phyloP scores from a whole-genome alignment of 2,797 vertebrate species.

The Glyptemys insculpta region DNA sequence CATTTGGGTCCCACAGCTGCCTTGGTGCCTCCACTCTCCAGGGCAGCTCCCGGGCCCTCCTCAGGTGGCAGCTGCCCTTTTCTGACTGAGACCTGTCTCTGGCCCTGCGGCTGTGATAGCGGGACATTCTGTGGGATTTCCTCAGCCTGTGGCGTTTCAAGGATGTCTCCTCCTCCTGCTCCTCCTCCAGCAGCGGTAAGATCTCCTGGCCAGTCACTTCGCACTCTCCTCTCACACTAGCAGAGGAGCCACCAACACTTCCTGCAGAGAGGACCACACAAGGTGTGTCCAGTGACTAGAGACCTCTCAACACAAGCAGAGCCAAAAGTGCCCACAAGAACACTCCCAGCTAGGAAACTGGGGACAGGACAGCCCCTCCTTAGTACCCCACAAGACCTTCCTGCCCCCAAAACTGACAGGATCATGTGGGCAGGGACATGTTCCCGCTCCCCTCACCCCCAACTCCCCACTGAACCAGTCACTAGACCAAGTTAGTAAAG shows the following conservation, averaged over 20 bases:
- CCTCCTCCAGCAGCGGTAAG: conserved; percentile 78
- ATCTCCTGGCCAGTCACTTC: conserved; percentile 79
- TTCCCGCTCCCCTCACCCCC: background rate
- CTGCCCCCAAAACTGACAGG: background rate
- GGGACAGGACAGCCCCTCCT: background rate
- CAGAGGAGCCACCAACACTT: conserved; percentile 78
- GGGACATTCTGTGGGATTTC: conserved; percentile 85
- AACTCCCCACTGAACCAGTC: background rate
- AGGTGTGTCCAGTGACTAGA: background rate
- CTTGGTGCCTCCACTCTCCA: conserved; percentile 81
- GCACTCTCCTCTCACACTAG: conserved; percentile 70
- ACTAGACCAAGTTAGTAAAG: background rate
- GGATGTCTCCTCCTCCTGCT: conserved; percentile 82
- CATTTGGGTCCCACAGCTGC: conserved; percentile 80
- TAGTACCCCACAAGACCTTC: background rate
- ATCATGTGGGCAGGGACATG: fast-evolving
- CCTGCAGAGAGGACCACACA: conserved; percentile 68
- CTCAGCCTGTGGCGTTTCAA: conserved; percentile 85
- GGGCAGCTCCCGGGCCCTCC: conserved; percentile 79
- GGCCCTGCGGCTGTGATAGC: conserved; percentile 80
- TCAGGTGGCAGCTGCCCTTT: conserved; percentile 83
- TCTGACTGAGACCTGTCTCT: conserved; percentile 86
- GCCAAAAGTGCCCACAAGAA: background rate
- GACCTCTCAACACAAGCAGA: background rate
- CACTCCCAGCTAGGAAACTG: background rate